These are phyloP conservation scores for Strigamia maritima DNA, from an alignment of 2,888 invertebrate species.

Conservation along the genomic window DNA sequence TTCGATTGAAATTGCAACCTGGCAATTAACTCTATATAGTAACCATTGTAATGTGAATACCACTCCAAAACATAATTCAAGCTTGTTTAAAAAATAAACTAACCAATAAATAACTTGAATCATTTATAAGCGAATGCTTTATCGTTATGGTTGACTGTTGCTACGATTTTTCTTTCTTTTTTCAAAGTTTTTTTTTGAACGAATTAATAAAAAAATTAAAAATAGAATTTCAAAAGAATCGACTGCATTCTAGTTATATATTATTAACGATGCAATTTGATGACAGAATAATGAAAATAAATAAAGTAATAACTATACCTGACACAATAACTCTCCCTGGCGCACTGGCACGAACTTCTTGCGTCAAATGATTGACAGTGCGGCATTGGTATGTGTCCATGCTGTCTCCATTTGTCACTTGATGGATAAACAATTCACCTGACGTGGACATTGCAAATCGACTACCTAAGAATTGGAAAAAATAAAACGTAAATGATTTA, in stretches of 20 bases:
- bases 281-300: background rate
- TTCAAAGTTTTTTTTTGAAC: background rate
- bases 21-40: background rate
- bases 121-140: background rate
- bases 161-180: background rate
- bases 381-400: constrained; percentile 36
- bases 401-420: constrained; percentile 15
- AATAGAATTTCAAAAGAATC: too few species aligned
- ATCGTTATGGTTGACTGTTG: background rate
- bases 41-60: background rate
- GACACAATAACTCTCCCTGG: constrained; percentile 33
- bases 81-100: background rate
- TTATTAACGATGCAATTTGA: background rate
- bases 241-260: too few species aligned
- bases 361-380: constrained; percentile 35
- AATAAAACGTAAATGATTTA: background rate
- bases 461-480: background rate
- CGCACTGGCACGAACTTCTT: constrained; percentile 30
- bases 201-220: background rate
- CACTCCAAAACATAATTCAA: background rate
- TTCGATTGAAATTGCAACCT: constrained; percentile 22
- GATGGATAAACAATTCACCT: constrained; percentile 34
- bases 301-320: background rate
- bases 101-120: background rate
- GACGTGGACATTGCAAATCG: constrained; percentile 26